A percentile compares a stretch with the other conserved stretches of the same genome.
These are phyloP conservation scores for Octonoba sinensis DNA, from an alignment of 2,888 invertebrate genomes.

Conservation along the genomic window DNA sequence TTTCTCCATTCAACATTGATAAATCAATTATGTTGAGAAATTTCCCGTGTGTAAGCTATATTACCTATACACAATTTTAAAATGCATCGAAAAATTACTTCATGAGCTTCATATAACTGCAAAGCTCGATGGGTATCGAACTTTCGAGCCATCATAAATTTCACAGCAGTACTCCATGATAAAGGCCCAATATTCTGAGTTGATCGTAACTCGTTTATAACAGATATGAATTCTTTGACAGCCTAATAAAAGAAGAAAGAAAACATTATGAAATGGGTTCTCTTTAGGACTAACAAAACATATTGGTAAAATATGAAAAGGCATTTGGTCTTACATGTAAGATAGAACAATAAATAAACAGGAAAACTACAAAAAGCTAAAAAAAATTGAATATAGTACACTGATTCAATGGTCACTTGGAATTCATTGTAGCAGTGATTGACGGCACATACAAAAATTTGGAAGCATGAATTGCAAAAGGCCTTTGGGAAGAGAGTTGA, in stretches of 20 bases:
- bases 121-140: constrained; percentile 92
- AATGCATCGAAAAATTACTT: constrained; percentile 71
- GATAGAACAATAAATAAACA: neutral
- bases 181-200: constrained; percentile 63
- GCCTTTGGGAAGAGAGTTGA: too few species aligned
- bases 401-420: too few species aligned
- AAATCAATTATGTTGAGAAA: too few species aligned
- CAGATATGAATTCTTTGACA: constrained; percentile 64
- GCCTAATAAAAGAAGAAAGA: constrained; percentile 38
- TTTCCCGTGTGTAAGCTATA: too few species aligned
- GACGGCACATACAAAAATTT: too few species aligned
- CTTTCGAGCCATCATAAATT: constrained; percentile 92
- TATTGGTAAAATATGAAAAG: neutral
- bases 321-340: neutral
- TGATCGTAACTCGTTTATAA: constrained; percentile 65
- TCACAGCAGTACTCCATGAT: constrained; percentile 80
- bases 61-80: neutral
- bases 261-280: neutral
- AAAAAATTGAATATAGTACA: too few species aligned
- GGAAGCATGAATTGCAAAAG: too few species aligned
- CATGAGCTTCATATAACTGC: constrained; percentile 92
- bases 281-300: neutral
- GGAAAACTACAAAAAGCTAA: too few species aligned
- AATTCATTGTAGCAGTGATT: too few species aligned
- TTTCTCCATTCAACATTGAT: too few species aligned